Conservation (phyloP, 1,140 invertebrate genomes). For the Aleiodes sp. region DNA sequence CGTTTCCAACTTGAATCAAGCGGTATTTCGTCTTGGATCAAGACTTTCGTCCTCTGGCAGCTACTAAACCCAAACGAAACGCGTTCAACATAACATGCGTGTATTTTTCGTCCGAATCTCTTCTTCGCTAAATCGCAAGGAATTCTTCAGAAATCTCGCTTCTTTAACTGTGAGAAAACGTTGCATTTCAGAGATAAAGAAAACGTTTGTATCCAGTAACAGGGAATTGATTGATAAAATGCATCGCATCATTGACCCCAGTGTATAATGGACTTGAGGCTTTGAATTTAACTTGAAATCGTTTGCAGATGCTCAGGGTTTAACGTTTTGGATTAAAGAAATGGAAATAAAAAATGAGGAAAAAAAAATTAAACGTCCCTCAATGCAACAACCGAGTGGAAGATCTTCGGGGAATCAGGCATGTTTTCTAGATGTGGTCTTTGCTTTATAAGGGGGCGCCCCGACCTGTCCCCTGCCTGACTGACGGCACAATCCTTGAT, state of each 20-base stretch:
- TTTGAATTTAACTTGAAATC: background rate
- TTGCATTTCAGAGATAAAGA: background rate
- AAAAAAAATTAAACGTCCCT: background rate
- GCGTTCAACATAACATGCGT: too few relatives aligned
- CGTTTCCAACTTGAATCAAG: too few relatives aligned
- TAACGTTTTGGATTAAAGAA: background rate
- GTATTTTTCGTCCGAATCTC: background rate
- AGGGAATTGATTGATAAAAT: constrained; percentile 30
- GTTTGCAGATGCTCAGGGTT: constrained; percentile 1
- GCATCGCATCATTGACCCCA: constrained; percentile 32
- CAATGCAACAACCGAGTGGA: background rate
- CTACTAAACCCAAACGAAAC: too few relatives aligned
- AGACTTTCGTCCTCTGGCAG: too few relatives aligned
- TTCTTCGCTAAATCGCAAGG: background rate
- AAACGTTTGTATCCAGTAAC: background rate
- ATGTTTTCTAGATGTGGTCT: constrained; percentile 42
- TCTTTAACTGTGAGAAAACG: background rate
- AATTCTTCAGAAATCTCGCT: background rate
- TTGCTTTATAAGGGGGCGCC: constrained; percentile 48
- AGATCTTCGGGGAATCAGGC: constrained; percentile 45
- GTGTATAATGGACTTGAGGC: background rate
- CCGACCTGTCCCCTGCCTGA: constrained; percentile 40
- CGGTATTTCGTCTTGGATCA: too few relatives aligned
- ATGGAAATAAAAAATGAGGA: background rate
- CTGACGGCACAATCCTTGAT: constrained; percentile 62